Base-by-base conservation (phyloP, 2,797 vertebrate genomes). In the Sebastes iracundus region DNA sequence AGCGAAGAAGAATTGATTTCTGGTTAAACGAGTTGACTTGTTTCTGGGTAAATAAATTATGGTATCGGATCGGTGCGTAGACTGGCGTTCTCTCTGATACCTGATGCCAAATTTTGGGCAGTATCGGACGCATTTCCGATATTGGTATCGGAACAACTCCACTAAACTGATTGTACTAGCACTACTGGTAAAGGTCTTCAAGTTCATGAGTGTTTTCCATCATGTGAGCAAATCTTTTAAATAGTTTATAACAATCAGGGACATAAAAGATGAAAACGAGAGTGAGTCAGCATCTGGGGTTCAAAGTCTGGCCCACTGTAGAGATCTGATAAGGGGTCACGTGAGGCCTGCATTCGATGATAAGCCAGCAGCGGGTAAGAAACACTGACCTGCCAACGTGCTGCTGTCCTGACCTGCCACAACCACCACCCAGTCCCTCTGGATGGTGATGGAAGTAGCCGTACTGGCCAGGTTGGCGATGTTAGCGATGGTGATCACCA, bases 401-500 rank as follows among this genome's bases (percentile, higher is more conserved):
- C 96, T 97, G 94, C 98, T 96, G 95, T 99, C 97, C 82, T 97
- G 96, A 79, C 98, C 98, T 1, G 99, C 98, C 72, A 99, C 98
- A 13, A 99, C 99, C 77, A 99, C 98, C 72, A 99, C 97, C 99
- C 99, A 99, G 86, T 99, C 99, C 89, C 98, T 97, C 93, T 99
- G 99, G 94, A 99, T 99, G 77, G 97, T 97, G 92, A 99, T 99
- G 56, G 96, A 93, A 32, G 96, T 99, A 2, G 99, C 99, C 1
- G 98, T 99, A 93, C 99, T 99, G 87, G 98, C 99, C 83, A 99
- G 90, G 94, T 99, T 99, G 35, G 98, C 98, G 67, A 98, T 96
- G 91, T 99, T 99, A 85, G 98, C 99, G 75, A 99, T 97, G 87
- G 95, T 96, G 95, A 99, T 99, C 86, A 99, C 98, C 93, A 99